Evolutionary conservation across 2,113 vertebrate genomes (phyloP), one percentile per base, ranked within the genome.

Genomic region (Copsychus sechellarum): DNA sequence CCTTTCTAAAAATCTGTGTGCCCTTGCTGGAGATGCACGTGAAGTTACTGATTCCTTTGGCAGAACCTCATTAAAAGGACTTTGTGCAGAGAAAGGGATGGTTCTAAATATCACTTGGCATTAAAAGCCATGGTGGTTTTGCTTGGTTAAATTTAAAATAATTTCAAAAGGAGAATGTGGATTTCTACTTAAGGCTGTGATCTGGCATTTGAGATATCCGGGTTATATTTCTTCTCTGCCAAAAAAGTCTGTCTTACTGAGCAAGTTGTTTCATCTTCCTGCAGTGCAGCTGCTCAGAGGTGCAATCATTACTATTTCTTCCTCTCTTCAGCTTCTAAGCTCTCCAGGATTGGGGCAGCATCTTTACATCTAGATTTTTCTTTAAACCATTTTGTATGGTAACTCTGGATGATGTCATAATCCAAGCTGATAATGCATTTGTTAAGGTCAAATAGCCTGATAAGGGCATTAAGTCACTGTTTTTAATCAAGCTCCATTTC

Each of bases 291-390:
- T 95, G 48, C 69, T 88, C 53, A 18, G 70, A 36, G 65, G 34
- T 60, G 15, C 26, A 76, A 56, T 81, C n/a, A 53, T 77, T 88
- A 54, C 28, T 58, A n/a, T 76, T 96, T 51, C 34, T 93, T 70
- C 33, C 22, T 71, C 50, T 88, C 9, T 76, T 69, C 56, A 69
- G 8, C 23, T 76, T 78, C 70, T 74, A 42, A 84, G 20, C 23
- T 58, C 69, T 66, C 38, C 38, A 82, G 33, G 36, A 18, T 3
- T 79, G 56, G 23, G 8, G 5, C 10, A 64, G 40, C 9, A 2
- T 28, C 62, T 78, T 86, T 72, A 20, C 31, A 66, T 15, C 5
- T 21, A 31, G 34, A 48, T 42, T 56, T 53, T 51, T 62, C 76
- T 73, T 66, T 42, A 66, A 80, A 58, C 2, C 3, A 3, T 66